A percentile compares a stretch with the other conserved stretches of the same genome.
These are phyloP conservation scores for Fulmarus glacialis DNA, from an alignment of 2,113 vertebrate species.

Conservation along the genomic window DNA sequence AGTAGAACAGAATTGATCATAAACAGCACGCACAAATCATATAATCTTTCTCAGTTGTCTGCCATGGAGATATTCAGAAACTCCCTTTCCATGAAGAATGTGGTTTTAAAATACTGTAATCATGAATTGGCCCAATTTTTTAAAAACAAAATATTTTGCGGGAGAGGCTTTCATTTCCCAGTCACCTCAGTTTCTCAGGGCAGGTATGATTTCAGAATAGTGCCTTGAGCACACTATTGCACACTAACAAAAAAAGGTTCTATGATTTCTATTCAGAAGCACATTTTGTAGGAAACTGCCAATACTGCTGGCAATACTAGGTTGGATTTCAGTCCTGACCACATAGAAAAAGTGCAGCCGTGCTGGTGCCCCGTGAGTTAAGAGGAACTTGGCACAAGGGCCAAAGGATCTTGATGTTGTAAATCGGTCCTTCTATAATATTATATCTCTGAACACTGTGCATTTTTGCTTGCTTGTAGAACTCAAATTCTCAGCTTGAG, in stretches of 20 bases:
- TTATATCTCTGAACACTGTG: neutral
- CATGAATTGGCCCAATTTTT: neutral
- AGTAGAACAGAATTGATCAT: neutral
- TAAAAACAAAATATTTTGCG: neutral
- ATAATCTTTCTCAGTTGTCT: neutral
- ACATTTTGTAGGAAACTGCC: neutral
- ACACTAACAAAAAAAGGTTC: neutral
- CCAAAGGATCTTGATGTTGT: neutral
- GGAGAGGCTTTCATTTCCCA: neutral
- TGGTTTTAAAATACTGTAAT: neutral
- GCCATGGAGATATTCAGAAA: neutral
- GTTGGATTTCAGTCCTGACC: neutral
- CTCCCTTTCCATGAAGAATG: neutral
- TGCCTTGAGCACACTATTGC: neutral
- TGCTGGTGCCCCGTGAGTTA: neutral
- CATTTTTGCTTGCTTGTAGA: neutral
- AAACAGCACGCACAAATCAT: neutral
- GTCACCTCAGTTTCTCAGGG: neutral
- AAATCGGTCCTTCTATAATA: neutral
- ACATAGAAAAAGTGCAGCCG: accelerated
- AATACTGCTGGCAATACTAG: neutral
- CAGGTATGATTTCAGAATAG: neutral
- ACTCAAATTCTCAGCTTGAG: neutral
- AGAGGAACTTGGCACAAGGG: neutral
- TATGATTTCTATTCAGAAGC: neutral